Evolutionary conservation across 2,888 invertebrate genomes (phyloP).

Genomic region (Lapara coniferarum): DNA sequence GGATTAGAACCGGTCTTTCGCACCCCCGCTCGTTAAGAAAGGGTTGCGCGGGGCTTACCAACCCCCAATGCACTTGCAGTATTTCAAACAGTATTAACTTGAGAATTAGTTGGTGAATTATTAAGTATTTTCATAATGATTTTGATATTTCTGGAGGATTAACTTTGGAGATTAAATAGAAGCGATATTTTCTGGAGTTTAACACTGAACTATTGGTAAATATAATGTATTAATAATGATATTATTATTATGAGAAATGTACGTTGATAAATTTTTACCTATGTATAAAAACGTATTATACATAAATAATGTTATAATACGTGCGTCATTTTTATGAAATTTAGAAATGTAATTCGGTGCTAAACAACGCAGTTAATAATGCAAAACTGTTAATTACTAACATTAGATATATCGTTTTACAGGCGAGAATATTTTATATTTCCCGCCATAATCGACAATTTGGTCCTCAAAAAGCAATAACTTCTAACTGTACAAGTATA

Average conservation of each 20-base stretch:
- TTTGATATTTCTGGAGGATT: slow-evolving; percentile 32
- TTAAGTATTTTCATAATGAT: slow-evolving; percentile 50
- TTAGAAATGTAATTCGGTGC: no score
- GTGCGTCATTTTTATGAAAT: no score
- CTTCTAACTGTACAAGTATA: neutral
- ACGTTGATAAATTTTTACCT: no score
- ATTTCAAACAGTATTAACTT: slow-evolving; percentile 63
- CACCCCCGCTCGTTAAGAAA: slow-evolving; percentile 59
- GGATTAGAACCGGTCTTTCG: slow-evolving; percentile 26
- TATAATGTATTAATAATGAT: no score
- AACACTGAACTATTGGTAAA: no score
- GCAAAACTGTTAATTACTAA: no score
- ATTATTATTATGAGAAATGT: no score
- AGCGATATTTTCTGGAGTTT: neutral
- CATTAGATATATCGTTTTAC: no score
- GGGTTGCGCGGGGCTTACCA: slow-evolving; percentile 61
- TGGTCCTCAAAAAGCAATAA: neutral
- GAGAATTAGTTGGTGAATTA: slow-evolving; percentile 59
- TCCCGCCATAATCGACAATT: neutral
- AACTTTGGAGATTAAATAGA: neutral
- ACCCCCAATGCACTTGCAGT: slow-evolving; percentile 54
- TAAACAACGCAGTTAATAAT: no score
- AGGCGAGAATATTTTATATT: neutral
- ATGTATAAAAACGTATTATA: no score
- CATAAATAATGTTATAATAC: no score